phyloP scores from a whole-genome alignment of 2,113 vertebrate genomes.

The Oceanites oceanicus region DNA sequence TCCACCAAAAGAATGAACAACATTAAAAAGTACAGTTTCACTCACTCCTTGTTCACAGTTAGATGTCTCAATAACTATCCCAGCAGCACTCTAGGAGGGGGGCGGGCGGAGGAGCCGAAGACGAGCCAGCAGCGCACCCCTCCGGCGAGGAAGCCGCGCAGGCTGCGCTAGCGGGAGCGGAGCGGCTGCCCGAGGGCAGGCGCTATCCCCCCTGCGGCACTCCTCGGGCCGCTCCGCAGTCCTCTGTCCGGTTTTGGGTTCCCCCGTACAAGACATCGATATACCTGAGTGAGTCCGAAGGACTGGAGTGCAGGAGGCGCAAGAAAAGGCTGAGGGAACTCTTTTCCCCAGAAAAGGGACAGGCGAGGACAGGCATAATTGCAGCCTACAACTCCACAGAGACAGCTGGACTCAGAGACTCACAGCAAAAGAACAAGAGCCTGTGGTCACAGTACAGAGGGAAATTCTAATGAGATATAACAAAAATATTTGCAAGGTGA shows the following conservation, averaged over 20 bases:
- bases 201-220: fast-evolving
- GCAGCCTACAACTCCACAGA: background rate
- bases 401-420: background rate
- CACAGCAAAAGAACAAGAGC: background rate
- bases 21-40: background rate
- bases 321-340: background rate
- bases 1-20: background rate
- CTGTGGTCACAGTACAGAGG: background rate
- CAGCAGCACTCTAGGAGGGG: background rate
- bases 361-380: background rate
- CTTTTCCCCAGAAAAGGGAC: background rate
- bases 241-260: background rate
- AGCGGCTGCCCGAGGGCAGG: background rate
- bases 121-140: background rate
- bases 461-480: background rate
- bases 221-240: fast-evolving
- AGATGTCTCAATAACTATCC: fast-evolving
- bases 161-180: background rate
- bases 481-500: background rate
- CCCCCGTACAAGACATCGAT: fast-evolving
- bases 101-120: background rate
- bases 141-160: fast-evolving
- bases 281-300: background rate
- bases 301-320: background rate
- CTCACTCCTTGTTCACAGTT: background rate